A percentile compares a stretch with the other conserved stretches of the same genome.
Conservation (phyloP, 2,797 vertebrate genomes). For the Chiroxiphia lanceolata region DNA sequence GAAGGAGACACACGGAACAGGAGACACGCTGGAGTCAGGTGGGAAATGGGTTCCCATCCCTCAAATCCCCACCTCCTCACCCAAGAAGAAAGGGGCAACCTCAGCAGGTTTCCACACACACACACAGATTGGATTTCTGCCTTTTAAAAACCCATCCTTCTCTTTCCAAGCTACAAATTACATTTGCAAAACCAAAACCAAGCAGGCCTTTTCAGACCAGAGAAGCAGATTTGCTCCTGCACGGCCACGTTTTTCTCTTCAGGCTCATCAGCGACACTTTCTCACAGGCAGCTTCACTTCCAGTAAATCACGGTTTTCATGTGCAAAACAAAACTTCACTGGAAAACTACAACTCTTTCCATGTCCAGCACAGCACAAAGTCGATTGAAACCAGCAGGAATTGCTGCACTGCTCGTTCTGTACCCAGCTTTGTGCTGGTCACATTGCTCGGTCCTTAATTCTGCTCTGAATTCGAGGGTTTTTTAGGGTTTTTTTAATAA, state of each 20-base stretch:
- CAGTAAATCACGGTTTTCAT: background rate
- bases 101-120: background rate
- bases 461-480: background rate
- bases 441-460: background rate
- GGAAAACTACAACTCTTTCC: background rate
- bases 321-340: constrained; percentile 18
- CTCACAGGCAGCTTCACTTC: background rate
- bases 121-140: background rate
- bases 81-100: background rate
- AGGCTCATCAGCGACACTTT: background rate
- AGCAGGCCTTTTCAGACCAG: background rate
- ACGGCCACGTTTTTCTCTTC: background rate
- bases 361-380: background rate
- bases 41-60: background rate
- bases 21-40: background rate
- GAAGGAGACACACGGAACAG: background rate
- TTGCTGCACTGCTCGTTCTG: background rate
- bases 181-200: background rate
- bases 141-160: background rate
- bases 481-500: background rate
- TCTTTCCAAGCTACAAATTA: background rate
- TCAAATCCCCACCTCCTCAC: background rate
- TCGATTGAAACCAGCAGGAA: constrained; percentile 2
- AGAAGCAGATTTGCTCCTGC: background rate
- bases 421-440: background rate